Percentiles rank a stretch among this genome's conserved stretches.
Conservation (phyloP, 2,797 vertebrate species). For the Gallinago stenura region DNA sequence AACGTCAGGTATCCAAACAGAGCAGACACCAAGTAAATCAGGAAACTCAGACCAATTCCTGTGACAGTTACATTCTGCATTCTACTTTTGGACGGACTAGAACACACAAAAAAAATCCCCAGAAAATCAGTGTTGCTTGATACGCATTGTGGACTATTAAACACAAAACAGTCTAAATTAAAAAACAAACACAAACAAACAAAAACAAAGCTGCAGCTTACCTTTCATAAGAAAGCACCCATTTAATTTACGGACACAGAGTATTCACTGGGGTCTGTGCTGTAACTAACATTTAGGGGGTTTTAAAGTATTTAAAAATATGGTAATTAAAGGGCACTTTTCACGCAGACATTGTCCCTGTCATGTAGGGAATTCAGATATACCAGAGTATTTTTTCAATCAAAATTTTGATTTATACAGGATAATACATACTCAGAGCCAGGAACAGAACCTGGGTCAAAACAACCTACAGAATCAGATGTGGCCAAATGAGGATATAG, state of each 20-base stretch:
- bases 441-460: not conserved
- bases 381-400: not conserved
- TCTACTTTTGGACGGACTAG: constrained; percentile 89
- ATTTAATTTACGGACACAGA: not conserved
- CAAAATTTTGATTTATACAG: not conserved
- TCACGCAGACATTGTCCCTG: not conserved
- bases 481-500: not conserved
- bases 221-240: not conserved
- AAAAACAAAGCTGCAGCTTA: not conserved
- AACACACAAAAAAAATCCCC: constrained; percentile 6
- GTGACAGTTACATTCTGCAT: constrained; percentile 92
- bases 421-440: not conserved
- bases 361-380: not conserved
- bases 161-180: not conserved
- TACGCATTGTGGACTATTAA: not conserved
- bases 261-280: not conserved
- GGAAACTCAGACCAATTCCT: constrained; percentile 88
- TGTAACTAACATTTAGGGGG: not conserved
- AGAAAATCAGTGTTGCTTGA: not conserved
- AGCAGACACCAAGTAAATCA: constrained; percentile 90
- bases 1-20: constrained; percentile 97
- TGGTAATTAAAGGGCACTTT: not conserved
- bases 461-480: not conserved
- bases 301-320: not conserved
- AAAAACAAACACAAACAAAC: not conserved